Evolutionary conservation across 1,140 invertebrate genomes (phyloP).

Genomic region (Drosophila nigromelanica): DNA sequence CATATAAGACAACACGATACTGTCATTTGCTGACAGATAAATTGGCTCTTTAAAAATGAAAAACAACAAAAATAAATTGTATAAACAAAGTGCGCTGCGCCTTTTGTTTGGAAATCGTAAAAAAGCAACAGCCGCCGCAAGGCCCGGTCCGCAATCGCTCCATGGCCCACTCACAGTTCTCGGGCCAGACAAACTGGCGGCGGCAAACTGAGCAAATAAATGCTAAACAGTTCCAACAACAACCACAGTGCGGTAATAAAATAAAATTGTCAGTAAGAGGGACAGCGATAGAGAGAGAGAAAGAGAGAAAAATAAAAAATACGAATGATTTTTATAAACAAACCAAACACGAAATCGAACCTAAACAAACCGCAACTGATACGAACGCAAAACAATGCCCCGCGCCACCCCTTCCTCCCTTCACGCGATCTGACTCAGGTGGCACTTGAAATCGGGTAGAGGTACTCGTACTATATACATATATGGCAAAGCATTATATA

Average conservation of each 20-base stretch:
- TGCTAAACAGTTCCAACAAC: constrained; percentile 64
- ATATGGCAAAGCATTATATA: constrained; percentile 56
- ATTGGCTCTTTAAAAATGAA: constrained; percentile 44
- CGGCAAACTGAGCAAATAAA: constrained; percentile 71
- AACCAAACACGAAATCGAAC: constrained; percentile 71
- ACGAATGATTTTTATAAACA: constrained; percentile 64
- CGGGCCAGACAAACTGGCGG: constrained; percentile 71
- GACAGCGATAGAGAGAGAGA: background rate
- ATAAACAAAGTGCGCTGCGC: constrained; percentile 51
- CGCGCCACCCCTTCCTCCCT: background rate
- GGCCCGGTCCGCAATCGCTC: constrained; percentile 12
- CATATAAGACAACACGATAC: constrained; percentile 17
- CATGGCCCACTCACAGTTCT: background rate
- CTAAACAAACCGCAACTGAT: constrained; percentile 75
- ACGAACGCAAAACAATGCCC: constrained; percentile 9
- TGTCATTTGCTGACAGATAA: constrained; percentile 35
- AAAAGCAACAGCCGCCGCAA: constrained; percentile 49
- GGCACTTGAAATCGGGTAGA: constrained; percentile 52
- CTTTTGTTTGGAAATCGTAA: constrained; percentile 69
- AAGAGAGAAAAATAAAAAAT: constrained; percentile 9
- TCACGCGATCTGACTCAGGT: constrained; percentile 51
- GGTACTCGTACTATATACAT: constrained; percentile 16
- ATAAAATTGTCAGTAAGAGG: constrained; percentile 47
- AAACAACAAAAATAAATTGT: constrained; percentile 47
- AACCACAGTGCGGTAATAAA: constrained; percentile 61